phyloP scores from a whole-genome alignment of 2,888 invertebrate species.

The Hetaerina titia region DNA sequence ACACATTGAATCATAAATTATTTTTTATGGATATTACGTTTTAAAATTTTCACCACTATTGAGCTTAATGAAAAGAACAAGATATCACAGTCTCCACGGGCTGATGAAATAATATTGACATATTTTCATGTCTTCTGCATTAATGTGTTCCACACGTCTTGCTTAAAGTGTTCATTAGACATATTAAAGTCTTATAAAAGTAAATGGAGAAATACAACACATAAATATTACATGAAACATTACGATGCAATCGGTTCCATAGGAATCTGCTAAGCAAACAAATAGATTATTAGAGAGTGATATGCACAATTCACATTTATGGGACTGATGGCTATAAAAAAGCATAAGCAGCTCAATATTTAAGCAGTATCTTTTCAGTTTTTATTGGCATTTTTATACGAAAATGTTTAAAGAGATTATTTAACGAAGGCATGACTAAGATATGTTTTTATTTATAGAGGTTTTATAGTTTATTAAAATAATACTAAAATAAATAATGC shows the following conservation, averaged over 20 bases:
- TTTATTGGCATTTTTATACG: neutral
- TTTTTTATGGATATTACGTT: neutral
- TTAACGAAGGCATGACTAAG: neutral
- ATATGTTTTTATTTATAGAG: slow-evolving; percentile 23
- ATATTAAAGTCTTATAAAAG: neutral
- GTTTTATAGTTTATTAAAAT: neutral
- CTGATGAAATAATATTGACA: neutral
- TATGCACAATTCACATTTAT: slow-evolving; percentile 29
- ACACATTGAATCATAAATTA: neutral
- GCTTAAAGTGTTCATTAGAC: slow-evolving; percentile 4
- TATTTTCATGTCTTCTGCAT: neutral
- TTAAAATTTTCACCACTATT: neutral
- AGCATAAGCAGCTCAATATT: slow-evolving; percentile 44
- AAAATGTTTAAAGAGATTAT: neutral
- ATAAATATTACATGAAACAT: neutral
- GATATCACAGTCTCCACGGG: neutral
- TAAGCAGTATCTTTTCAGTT: slow-evolving; percentile 20
- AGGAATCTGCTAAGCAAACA: slow-evolving; percentile 57
- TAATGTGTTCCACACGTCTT: slow-evolving; percentile 18
- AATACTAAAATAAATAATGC: neutral
- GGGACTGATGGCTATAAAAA: slow-evolving; percentile 45
- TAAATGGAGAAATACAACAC: neutral
- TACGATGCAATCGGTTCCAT: neutral
- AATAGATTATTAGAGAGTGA: slow-evolving; percentile 50
- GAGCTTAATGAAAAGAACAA: neutral